A percentile compares a stretch with the other conserved stretches of the same genome.
phyloP scores from a whole-genome alignment of 2,888 invertebrate genomes.

The Anoncus sp. region DNA sequence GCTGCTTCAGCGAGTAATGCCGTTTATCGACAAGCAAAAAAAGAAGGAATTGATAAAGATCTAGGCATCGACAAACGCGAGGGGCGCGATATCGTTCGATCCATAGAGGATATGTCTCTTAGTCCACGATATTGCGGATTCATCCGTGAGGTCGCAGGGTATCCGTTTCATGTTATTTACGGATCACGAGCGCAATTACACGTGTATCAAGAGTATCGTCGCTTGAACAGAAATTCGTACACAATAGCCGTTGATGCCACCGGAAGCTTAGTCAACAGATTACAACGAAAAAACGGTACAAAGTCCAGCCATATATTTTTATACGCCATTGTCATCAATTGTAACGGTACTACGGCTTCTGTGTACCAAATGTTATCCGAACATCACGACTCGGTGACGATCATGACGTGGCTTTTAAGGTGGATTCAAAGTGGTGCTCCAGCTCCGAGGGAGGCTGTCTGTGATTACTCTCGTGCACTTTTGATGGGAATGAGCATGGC shows the following conservation, averaged over 20 bases:
- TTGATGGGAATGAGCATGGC: constrained; percentile 52
- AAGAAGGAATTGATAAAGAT: constrained; percentile 49
- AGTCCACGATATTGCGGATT: constrained; percentile 27
- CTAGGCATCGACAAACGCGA: constrained; percentile 37
- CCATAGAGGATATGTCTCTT: constrained; percentile 50
- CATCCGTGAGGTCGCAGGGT: constrained; percentile 52
- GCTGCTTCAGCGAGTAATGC: constrained; percentile 9
- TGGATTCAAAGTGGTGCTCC: constrained; percentile 46
- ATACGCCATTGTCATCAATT: constrained; percentile 53
- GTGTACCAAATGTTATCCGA: constrained; percentile 60
- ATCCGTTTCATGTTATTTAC: constrained; percentile 57
- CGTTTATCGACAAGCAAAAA: constrained; percentile 45
- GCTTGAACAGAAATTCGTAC: constrained; percentile 8
- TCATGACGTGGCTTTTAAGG: constrained; percentile 46
- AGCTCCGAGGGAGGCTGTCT: constrained; percentile 44
- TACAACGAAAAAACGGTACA: constrained; percentile 11
- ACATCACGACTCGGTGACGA: constrained; percentile 51
- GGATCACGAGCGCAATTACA: neutral
- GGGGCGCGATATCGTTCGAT: constrained; percentile 40
- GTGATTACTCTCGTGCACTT: constrained; percentile 56
- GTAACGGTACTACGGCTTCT: constrained; percentile 40
- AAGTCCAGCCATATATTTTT: constrained; percentile 54
- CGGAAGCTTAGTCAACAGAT: constrained; percentile 37
- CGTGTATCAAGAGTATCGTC: constrained; percentile 41
- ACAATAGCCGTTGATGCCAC: constrained; percentile 45